Base-by-base conservation (phyloP, 2,888 invertebrate genomes). In the Cryptocephalus moraei region DNA sequence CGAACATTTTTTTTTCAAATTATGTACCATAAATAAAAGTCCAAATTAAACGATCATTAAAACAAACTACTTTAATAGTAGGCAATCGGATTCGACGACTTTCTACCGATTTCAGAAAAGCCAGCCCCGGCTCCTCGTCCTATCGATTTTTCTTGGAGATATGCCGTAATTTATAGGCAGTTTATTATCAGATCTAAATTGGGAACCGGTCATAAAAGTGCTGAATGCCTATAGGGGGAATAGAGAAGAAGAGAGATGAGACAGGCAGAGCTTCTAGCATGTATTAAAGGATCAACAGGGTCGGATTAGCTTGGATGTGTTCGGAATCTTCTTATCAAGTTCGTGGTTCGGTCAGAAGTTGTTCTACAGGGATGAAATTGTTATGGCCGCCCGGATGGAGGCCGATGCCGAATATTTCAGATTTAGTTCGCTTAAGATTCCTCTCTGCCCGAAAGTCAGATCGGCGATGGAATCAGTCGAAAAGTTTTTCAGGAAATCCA, bases 121-220 rank as follows among this genome's bases (percentile, higher is more conserved):
- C 44, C 44, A 38, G 36, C 39, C 41, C 33, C 36, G 12, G 12
- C 36, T 36, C 12, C 12, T 36, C 2, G 43, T 41, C 46, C 44
- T 40, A 54, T 54, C 49, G 52, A 54, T 52, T 52, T 52, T 50
- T 49, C 42, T 46, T 46, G 43, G 49, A 50, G 51, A 54, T 54
- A 47, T 45, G 39, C 32, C 13, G 47, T 51, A 54, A 53, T 55
- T 52, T 55, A 55, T 55, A 45, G 53, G 52, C 33, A 12, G 50
- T 51, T 52, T 55, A 52, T 55, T 55, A 55, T 55, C 51, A 42
- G 49, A 49, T 48, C 51, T 47, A 22, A 51, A 53, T 55, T 53
- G 53, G 47, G 49, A 55, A 49, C 34, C 45, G 53, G 51, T 49
- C 53, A 52, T 55, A 55, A 55, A 55, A 55, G 48, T 55, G 49